Base-by-base conservation (phyloP, 2,888 invertebrate genomes). In the Lagria hirta region DNA sequence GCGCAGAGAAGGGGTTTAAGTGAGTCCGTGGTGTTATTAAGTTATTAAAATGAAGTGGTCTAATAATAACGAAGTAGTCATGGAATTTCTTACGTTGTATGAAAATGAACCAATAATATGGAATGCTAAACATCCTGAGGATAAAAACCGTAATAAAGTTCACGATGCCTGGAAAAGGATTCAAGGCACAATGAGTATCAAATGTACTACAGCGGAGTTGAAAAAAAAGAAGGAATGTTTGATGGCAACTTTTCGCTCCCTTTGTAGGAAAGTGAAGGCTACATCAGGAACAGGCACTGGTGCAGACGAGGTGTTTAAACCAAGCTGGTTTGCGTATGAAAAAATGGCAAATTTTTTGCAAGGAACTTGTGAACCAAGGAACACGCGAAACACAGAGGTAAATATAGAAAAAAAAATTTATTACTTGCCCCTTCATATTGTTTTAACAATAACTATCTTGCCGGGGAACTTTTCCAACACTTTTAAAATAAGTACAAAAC, bases 201-300 rank as follows among this genome's bases (percentile, higher is more conserved):
- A 66, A 48, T 70, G 61, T 48, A 62, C 72, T 11, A 55, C 75
- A 29, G 52, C 52, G 38, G 71, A 72, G 45, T 57, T 75, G 13
- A 75, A 75, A 60, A 73, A 65, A 61, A 75, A 75, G 61, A 75
- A 74, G 49, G 75, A 75, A 51, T 73, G 73, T 1, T 49, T 75
- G 42, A 75, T 75, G 75, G 70, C 75, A 3, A 68, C 73, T 2
- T 75, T 72, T 52, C 65, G 75, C 52, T 64, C 68, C 60, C 70
- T 72, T 52, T 58, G 60, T 18, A 64, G 66, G 15, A 73, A 66
- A 57, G 72, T 30, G 2, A 14, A 24, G 21, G 17, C 7, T n/a
- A n/a, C n/a, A n/a, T n/a, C n/a, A n/a, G n/a, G n/a, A n/a, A n/a
- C n/a, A 11, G 34, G 23, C 10, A 28, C 20, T 16, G 15, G 17